phyloP scores from a whole-genome alignment of 2,888 invertebrate genomes.

The Acronicta aceris region DNA sequence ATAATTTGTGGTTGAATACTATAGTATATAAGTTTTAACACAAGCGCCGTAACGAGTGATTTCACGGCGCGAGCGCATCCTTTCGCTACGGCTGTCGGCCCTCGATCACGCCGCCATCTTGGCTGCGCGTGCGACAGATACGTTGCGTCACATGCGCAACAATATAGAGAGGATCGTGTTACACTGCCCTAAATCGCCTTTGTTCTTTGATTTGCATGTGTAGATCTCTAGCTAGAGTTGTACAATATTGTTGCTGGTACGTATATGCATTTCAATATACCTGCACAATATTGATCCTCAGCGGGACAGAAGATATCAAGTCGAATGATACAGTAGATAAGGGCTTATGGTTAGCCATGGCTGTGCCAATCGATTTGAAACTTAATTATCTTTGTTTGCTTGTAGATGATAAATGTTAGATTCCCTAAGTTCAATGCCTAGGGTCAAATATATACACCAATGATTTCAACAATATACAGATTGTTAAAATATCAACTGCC shows the following conservation, averaged over 20 bases:
- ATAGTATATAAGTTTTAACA: slow-evolving; percentile 54
- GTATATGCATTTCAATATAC: slow-evolving; percentile 7
- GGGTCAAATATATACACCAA: not conserved
- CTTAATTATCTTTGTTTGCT: no score
- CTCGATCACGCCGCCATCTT: slow-evolving; percentile 79
- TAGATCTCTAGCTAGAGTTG: slow-evolving; percentile 55
- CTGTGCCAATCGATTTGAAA: no score
- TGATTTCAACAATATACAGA: slow-evolving; percentile 3
- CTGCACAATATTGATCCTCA: not conserved
- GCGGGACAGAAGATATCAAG: not conserved
- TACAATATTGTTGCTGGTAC: slow-evolving; percentile 29
- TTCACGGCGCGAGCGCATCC: slow-evolving; percentile 85
- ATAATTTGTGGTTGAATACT: slow-evolving; percentile 35
- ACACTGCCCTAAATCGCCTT: slow-evolving; percentile 84
- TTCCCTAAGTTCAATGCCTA: no score
- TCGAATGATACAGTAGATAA: not conserved
- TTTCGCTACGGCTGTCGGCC: slow-evolving; percentile 84
- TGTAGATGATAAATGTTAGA: no score
- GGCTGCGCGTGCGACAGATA: slow-evolving; percentile 77
- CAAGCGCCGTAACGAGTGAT: slow-evolving; percentile 79
- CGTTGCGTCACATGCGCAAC: slow-evolving; percentile 80
- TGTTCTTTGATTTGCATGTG: slow-evolving; percentile 78
- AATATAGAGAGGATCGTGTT: slow-evolving; percentile 82
- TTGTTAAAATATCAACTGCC: no score
- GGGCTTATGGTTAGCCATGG: not conserved